These are phyloP conservation scores for Rhagoletis zephyria DNA, from an alignment of 1,140 invertebrate species.

Conservation along the genomic window DNA sequence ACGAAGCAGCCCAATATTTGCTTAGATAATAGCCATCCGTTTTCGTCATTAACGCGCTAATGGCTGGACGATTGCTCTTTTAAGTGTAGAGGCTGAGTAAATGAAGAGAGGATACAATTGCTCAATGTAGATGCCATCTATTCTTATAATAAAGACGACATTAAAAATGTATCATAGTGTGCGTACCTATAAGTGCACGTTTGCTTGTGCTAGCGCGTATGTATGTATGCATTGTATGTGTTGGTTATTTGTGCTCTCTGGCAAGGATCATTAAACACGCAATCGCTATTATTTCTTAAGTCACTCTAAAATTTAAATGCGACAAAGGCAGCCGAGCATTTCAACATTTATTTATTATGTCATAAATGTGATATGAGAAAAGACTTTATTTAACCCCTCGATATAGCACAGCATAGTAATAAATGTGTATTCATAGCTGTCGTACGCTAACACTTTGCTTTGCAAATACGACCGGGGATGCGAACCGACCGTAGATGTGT, in stretches of 20 bases:
- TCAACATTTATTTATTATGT: constrained; percentile 38
- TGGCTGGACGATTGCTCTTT: constrained; percentile 3
- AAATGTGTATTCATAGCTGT: neutral
- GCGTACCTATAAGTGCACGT: neutral
- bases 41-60: constrained; percentile 34
- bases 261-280: constrained; percentile 18
- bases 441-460: neutral
- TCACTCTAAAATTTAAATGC: constrained; percentile 17
- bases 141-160: neutral
- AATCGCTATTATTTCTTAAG: constrained; percentile 22
- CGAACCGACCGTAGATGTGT: too few relatives aligned
- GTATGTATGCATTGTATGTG: neutral
- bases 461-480: neutral
- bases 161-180: neutral
- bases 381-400: neutral
- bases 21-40: constrained; percentile 38
- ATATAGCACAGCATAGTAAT: neutral
- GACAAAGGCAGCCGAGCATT: constrained; percentile 24
- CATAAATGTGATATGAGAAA: constrained; percentile 29
- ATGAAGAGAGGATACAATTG: neutral
- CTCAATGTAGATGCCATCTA: neutral
- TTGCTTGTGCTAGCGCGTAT: too few relatives aligned
- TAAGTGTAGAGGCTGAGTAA: neutral
- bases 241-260: constrained; percentile 14
- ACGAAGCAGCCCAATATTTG: neutral